Evolutionary conservation across 2,888 invertebrate genomes (phyloP).

Genomic region (Rutpela maculata): DNA sequence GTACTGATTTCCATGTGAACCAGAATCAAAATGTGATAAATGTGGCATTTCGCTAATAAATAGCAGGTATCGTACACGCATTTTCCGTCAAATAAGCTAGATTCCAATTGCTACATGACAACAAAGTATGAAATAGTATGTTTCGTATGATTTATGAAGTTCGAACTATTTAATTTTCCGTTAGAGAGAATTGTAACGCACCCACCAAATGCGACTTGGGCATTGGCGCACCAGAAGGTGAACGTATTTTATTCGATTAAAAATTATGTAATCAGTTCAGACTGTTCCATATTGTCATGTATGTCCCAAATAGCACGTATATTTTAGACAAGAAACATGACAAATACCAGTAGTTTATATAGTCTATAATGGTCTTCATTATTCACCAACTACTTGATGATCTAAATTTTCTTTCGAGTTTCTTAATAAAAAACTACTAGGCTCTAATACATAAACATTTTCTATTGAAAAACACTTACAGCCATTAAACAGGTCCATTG

Average conservation of each 20-base stretch:
- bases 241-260: neutral
- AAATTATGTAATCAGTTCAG: neutral
- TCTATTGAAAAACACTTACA: too few relatives aligned
- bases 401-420: too few relatives aligned
- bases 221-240: neutral
- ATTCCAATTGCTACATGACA: constrained; percentile 7
- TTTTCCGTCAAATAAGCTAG: neutral
- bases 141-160: constrained; percentile 7
- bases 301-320: too few relatives aligned
- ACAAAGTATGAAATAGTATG: neutral
- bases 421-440: too few relatives aligned
- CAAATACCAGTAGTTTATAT: too few relatives aligned
- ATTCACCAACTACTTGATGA: too few relatives aligned
- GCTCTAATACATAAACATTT: too few relatives aligned
- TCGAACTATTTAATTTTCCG: neutral
- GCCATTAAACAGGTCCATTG: too few relatives aligned
- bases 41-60: constrained; percentile 3
- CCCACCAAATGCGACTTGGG: neutral
- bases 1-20: constrained; percentile 1
- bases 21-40: constrained; percentile 2
- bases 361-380: too few relatives aligned
- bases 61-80: constrained; percentile 4
- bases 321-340: too few relatives aligned
- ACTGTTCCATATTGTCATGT: neutral
- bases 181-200: constrained; percentile 4